phyloP scores from a whole-genome alignment of 2,888 invertebrate genomes.

The Leptogaster cylindrica region DNA sequence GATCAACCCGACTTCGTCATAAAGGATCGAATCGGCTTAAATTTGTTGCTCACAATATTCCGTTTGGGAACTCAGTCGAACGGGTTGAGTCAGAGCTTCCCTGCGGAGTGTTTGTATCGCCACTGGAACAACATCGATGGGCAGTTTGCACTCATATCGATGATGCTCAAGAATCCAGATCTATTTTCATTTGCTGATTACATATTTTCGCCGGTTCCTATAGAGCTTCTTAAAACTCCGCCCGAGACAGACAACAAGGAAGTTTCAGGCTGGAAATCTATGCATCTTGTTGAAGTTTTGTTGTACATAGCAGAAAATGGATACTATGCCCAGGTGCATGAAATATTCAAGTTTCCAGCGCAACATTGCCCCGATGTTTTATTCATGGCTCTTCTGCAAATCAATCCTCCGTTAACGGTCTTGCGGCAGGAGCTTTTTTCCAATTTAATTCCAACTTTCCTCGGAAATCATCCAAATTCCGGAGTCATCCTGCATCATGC shows the following conservation, averaged over 20 bases:
- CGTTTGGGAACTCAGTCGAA: slow-evolving; percentile 80
- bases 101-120: slow-evolving; percentile 87
- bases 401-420: slow-evolving; percentile 78
- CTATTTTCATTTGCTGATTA: slow-evolving; percentile 94
- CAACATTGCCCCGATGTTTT: slow-evolving; percentile 95
- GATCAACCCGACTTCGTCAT: slow-evolving; percentile 90
- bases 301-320: slow-evolving; percentile 88
- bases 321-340: slow-evolving; percentile 77
- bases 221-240: slow-evolving; percentile 89
- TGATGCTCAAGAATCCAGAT: slow-evolving; percentile 88
- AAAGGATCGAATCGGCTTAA: slow-evolving; percentile 85
- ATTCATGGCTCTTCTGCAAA: slow-evolving; percentile 86
- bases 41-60: slow-evolving; percentile 81
- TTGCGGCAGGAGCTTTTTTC: slow-evolving; percentile 86
- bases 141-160: slow-evolving; percentile 85
- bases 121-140: slow-evolving; percentile 94
- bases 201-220: slow-evolving; percentile 83
- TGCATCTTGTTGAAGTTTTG: slow-evolving; percentile 88
- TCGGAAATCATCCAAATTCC: slow-evolving; percentile 95
- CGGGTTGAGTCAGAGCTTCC: slow-evolving; percentile 77
- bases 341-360: slow-evolving; percentile 89
- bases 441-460: slow-evolving; percentile 88
- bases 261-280: slow-evolving; percentile 89
- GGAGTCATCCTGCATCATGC: slow-evolving; percentile 95
- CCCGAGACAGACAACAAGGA: slow-evolving; percentile 96